phyloP scores from a whole-genome alignment of 2,797 vertebrate genomes.

The Channallabes apus region DNA sequence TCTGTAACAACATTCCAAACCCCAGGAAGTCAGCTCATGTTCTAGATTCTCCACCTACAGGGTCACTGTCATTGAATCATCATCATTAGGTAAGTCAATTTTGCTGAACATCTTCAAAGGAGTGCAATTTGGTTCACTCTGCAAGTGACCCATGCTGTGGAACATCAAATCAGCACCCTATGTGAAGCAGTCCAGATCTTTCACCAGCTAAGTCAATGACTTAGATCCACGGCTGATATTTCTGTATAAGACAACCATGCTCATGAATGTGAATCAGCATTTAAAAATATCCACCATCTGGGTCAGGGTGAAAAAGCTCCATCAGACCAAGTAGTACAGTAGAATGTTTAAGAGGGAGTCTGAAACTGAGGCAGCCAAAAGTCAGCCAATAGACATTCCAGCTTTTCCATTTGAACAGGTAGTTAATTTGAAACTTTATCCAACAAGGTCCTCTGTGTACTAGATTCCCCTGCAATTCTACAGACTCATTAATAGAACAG shows the following conservation, averaged over 20 bases:
- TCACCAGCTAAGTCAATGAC: not conserved
- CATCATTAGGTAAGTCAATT: not conserved
- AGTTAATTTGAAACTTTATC: not conserved
- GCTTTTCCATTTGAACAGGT: not conserved
- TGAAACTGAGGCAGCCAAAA: not conserved
- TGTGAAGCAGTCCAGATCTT: not conserved
- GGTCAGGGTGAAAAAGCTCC: not conserved
- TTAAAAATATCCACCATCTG: not conserved
- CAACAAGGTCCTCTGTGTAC: not conserved
- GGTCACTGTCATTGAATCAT: not conserved
- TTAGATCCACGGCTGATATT: not conserved
- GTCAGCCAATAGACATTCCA: not conserved
- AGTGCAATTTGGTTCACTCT: not conserved
- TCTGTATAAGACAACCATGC: not conserved
- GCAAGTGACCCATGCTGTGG: not conserved
- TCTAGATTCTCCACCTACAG: slow-evolving; percentile 12
- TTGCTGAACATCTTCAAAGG: not conserved
- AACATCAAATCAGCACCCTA: not conserved
- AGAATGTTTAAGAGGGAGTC: not conserved
- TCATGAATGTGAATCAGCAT: not conserved
- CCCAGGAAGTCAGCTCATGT: not conserved
- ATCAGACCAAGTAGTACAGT: not conserved
- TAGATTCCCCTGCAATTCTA: not conserved
- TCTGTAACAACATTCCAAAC: not conserved
- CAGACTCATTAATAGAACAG: not conserved